A percentile compares a stretch with the other conserved stretches of the same genome.
Evolutionary conservation across 2,113 vertebrate species (phyloP).

Genomic region (Siniperca knerii): DNA sequence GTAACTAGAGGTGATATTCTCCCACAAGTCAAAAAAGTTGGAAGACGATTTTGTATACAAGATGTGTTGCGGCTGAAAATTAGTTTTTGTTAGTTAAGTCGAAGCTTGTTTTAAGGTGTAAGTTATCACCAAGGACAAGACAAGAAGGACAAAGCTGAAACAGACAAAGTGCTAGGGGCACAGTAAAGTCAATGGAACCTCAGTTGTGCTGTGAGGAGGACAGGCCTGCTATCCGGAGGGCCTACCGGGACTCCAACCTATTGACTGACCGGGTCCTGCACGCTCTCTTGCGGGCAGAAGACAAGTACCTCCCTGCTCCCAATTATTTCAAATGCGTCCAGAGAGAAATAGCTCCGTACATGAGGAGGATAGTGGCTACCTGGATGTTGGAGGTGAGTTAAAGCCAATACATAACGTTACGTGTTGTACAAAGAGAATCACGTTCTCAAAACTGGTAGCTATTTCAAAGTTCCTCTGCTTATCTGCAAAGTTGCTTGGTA

Average conservation of each 20-base stretch:
- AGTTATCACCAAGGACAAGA: not conserved
- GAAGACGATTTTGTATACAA: not conserved
- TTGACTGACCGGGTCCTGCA: slow-evolving; percentile 93
- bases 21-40: not conserved
- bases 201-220: slow-evolving; percentile 95
- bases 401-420: not conserved
- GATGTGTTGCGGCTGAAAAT: slow-evolving; percentile 21
- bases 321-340: slow-evolving; percentile 98
- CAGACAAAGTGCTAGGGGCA: not conserved
- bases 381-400: slow-evolving; percentile 94
- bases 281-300: slow-evolving; percentile 92
- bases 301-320: slow-evolving; percentile 91
- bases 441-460: not conserved
- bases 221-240: slow-evolving; percentile 87
- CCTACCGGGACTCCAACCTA: slow-evolving; percentile 93
- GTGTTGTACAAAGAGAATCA: not conserved
- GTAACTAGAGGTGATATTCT: not conserved
- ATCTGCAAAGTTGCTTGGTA: too few relatives aligned
- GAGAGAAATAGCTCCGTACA: slow-evolving; percentile 93
- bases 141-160: not conserved
- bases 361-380: slow-evolving; percentile 96
- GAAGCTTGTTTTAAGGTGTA: not conserved
- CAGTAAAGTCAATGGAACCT: slow-evolving; percentile 87
- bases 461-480: not conserved
- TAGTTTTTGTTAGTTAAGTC: not conserved